A percentile compares a stretch with the other conserved stretches of the same genome.
These are phyloP conservation scores for Frieseomelitta varia DNA, from an alignment of 1,140 invertebrate genomes.

Conservation along the genomic window DNA sequence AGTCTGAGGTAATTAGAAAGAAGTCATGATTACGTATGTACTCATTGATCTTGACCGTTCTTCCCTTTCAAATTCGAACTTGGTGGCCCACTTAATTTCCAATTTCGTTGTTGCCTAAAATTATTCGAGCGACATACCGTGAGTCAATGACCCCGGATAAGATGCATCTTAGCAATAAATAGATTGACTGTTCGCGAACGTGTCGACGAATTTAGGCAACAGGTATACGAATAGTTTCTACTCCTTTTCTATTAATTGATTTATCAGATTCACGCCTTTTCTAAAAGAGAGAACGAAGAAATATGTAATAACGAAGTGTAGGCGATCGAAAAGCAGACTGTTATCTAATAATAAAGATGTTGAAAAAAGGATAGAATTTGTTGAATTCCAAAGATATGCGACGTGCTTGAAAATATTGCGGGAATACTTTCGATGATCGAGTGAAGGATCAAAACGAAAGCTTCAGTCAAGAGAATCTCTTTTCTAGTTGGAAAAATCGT, in stretches of 20 bases:
- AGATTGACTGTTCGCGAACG: slow-evolving; percentile 19
- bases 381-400: neutral
- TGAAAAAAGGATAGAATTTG: neutral
- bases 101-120: slow-evolving; percentile 49
- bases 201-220: slow-evolving; percentile 22
- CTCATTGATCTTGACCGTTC: slow-evolving; percentile 49
- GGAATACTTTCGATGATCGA: neutral
- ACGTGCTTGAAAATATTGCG: too few species aligned
- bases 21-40: neutral
- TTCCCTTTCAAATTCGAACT: slow-evolving; percentile 12
- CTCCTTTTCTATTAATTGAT: neutral
- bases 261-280: too few species aligned
- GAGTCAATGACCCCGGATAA: slow-evolving; percentile 33
- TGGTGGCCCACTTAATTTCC: neutral
- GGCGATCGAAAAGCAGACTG: neutral
- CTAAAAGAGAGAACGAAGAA: neutral
- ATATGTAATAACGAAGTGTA: neutral
- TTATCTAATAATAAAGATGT: neutral
- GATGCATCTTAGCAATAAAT: slow-evolving; percentile 54
- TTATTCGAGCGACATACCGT: slow-evolving; percentile 42
- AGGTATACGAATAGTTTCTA: neutral
- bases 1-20: neutral
- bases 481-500: neutral
- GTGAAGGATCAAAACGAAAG: neutral
- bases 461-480: neutral